Evolutionary conservation across 2,797 vertebrate genomes (phyloP).

Genomic region (Hypotaenidia philippensis): DNA sequence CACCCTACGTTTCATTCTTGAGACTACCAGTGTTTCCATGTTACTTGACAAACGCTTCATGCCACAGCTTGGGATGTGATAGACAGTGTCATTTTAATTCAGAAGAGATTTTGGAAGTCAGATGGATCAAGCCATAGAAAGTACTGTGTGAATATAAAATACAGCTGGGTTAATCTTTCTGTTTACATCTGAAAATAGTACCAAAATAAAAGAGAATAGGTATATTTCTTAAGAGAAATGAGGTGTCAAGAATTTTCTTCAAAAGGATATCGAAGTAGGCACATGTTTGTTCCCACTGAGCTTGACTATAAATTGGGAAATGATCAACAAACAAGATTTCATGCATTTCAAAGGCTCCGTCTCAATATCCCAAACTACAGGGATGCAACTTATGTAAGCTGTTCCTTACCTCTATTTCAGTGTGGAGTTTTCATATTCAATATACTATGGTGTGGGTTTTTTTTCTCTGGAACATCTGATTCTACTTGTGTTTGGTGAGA

Average conservation of each 20-base stretch:
- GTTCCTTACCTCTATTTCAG: neutral
- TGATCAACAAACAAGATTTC: constrained; percentile 28
- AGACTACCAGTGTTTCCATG: neutral
- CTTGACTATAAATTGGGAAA: constrained; percentile 18
- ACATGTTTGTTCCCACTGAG: constrained; percentile 1
- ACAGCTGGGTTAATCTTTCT: neutral
- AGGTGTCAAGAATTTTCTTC: constrained; percentile 8
- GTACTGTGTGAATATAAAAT: constrained; percentile 31
- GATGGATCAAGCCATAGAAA: neutral
- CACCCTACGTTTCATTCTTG: neutral
- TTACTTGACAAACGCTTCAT: constrained; percentile 6
- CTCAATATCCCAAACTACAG: neutral
- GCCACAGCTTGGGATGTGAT: constrained; percentile 29
- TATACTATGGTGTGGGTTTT: neutral
- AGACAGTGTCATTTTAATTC: constrained; percentile 36
- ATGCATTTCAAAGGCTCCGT: constrained; percentile 34
- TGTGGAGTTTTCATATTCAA: constrained; percentile 16
- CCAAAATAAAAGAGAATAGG: constrained; percentile 4
- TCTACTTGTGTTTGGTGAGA: constrained; percentile 16
- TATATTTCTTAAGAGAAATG: constrained; percentile 8
- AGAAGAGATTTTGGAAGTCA: neutral
- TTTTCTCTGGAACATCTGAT: constrained; percentile 39
- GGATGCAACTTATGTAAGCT: constrained; percentile 5
- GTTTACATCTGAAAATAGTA: neutral
- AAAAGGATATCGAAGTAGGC: neutral